Conservation (phyloP, 2,113 vertebrate species). For the Chaenogobius annularis region DNA sequence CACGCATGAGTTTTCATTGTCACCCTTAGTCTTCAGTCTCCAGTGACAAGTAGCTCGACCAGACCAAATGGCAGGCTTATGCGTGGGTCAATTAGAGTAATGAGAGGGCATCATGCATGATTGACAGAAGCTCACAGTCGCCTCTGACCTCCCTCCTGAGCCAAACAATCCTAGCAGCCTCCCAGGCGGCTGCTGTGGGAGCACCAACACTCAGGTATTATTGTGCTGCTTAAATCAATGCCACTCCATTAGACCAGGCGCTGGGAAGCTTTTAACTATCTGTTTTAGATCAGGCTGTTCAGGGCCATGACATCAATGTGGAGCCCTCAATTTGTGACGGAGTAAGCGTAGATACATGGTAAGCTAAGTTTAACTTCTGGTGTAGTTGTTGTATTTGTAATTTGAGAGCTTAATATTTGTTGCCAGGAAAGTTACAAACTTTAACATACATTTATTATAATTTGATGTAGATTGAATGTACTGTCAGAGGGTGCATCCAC, state of each 20-base stretch:
- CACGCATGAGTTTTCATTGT: not conserved
- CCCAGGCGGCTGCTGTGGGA: not conserved
- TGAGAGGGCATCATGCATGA: slow-evolving; percentile 10
- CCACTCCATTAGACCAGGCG: slow-evolving; percentile 38
- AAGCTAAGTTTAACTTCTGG: no score
- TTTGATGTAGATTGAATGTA: no score
- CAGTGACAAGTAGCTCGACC: not conserved
- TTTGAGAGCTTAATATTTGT: no score
- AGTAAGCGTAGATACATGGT: not conserved
- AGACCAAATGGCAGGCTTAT: slow-evolving; percentile 18
- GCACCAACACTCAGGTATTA: not conserved
- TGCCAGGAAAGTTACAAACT: no score
- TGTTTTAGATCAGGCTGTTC: not conserved
- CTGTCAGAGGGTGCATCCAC: no score
- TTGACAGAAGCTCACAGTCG: slow-evolving; percentile 14
- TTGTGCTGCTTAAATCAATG: slow-evolving; percentile 2
- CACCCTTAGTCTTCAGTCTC: not conserved
- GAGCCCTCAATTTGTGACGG: not conserved
- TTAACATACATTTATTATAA: no score
- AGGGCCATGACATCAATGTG: not conserved
- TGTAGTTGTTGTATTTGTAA: no score
- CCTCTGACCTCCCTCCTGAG: not conserved
- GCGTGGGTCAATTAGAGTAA: slow-evolving; percentile 38
- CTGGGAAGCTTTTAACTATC: slow-evolving; percentile 11
- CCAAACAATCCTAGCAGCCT: not conserved